Conservation (phyloP, 92 coral and sea anemone genomes). For the Epizoanthus fatuus region DNA sequence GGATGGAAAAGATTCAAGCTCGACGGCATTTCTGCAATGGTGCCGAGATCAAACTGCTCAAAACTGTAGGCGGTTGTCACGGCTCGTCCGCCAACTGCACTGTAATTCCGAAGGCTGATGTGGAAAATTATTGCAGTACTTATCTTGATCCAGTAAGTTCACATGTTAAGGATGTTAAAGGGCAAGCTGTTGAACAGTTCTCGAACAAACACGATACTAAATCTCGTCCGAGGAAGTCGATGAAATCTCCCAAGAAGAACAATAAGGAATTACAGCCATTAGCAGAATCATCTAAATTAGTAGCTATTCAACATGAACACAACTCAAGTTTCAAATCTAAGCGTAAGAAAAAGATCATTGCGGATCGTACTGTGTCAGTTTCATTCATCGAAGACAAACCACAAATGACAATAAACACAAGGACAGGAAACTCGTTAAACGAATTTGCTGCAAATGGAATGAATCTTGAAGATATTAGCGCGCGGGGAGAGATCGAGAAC, state of each 20-base stretch:
- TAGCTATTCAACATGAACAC: constrained; percentile 25
- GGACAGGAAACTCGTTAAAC: constrained; percentile 43
- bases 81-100: constrained; percentile 96
- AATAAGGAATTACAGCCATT: constrained; percentile 44
- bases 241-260: constrained; percentile 34
- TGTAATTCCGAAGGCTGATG: constrained; percentile 87
- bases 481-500: constrained; percentile 25
- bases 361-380: constrained; percentile 27
- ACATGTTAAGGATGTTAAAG: constrained; percentile 19
- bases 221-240: constrained; percentile 17
- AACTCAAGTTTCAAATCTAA: constrained; percentile 31
- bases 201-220: constrained; percentile 29
- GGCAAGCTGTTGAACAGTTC: constrained; percentile 28
- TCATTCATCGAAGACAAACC: constrained; percentile 20
- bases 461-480: constrained; percentile 23
- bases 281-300: constrained; percentile 26
- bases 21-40: constrained; percentile 92
- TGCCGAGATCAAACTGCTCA: constrained; percentile 85
- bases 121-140: constrained; percentile 80
- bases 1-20: constrained; percentile 94
- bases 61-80: constrained; percentile 94
- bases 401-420: constrained; percentile 30
- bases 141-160: constrained; percentile 65
- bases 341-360: constrained; percentile 29
- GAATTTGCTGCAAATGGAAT: constrained; percentile 40